A percentile compares a stretch with the other conserved stretches of the same genome.
phyloP scores from a whole-genome alignment of 2,797 vertebrate genomes.

The Calcarius lapponicus region DNA sequence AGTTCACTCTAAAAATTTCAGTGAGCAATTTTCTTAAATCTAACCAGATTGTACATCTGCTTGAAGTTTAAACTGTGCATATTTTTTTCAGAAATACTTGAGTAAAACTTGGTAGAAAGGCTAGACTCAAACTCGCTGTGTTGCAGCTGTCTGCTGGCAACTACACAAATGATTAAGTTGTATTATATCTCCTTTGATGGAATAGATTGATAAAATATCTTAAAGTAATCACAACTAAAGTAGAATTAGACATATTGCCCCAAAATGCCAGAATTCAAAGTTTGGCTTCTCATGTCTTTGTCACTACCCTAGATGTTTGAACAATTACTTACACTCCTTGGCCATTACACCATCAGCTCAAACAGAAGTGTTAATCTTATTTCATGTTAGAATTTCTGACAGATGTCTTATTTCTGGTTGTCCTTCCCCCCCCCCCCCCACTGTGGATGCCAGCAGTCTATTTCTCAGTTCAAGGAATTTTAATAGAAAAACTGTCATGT shows the following conservation, averaged over 20 bases:
- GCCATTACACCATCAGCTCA: not conserved
- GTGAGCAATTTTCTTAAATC: not conserved
- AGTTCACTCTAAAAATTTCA: not conserved
- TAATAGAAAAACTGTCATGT: constrained; percentile 60
- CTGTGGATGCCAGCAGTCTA: not conserved
- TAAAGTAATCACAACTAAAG: not conserved
- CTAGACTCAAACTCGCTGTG: not conserved
- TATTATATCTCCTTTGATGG: not conserved
- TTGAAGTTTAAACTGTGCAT: not conserved
- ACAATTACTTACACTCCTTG: not conserved
- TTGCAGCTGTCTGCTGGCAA: not conserved
- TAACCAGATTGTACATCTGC: not conserved
- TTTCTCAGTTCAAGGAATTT: constrained; percentile 55
- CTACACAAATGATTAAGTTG: not conserved
- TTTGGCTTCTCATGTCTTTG: not conserved
- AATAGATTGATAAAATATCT: not conserved
- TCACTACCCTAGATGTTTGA: not conserved
- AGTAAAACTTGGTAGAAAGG: not conserved
- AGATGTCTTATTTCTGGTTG: not conserved
- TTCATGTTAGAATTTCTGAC: not conserved
- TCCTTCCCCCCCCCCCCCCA: fast-evolving
- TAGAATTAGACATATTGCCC: not conserved
- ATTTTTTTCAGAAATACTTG: not conserved
- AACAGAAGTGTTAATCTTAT: not conserved
- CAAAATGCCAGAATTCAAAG: not conserved